These are phyloP conservation scores for Drosophila nannoptera DNA, from an alignment of 1,140 invertebrate genomes.

Conservation along the genomic window DNA sequence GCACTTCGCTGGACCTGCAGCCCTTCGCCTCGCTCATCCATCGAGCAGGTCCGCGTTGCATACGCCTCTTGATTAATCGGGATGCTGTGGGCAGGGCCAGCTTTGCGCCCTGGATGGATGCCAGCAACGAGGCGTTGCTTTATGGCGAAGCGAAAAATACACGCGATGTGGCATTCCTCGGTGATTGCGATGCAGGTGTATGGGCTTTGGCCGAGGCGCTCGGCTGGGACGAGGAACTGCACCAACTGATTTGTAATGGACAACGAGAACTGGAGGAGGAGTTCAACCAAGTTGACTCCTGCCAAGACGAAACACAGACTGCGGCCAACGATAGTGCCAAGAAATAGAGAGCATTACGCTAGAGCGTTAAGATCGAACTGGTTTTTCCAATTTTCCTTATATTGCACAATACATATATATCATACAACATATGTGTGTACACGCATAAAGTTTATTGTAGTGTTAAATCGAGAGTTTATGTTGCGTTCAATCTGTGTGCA, in stretches of 20 bases:
- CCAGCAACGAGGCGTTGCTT: constrained; percentile 80
- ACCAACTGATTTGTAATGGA: constrained; percentile 81
- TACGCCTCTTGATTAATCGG: constrained; percentile 91
- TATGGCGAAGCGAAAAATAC: constrained; percentile 84
- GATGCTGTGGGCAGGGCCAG: constrained; percentile 84
- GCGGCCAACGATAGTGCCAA: constrained; percentile 8
- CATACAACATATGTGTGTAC: no score
- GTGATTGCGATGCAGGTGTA: constrained; percentile 93
- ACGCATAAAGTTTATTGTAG: not conserved
- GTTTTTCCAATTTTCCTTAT: constrained; percentile 7
- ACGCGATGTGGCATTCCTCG: constrained; percentile 92
- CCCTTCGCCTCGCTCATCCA: constrained; percentile 95
- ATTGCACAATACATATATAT: constrained; percentile 1
- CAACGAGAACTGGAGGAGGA: constrained; percentile 64
- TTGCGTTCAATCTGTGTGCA: constrained; percentile 23
- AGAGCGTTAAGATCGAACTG: constrained; percentile 1
- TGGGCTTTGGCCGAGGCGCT: constrained; percentile 87
- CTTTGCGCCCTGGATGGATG: constrained; percentile 50
- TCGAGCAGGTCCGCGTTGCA: constrained; percentile 84
- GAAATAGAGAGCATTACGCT: not conserved
- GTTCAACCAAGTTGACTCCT: not conserved
- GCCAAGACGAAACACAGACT: not conserved
- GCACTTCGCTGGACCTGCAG: constrained; percentile 95
- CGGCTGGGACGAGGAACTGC: constrained; percentile 88
- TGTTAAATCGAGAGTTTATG: constrained; percentile 18